Base-by-base conservation (phyloP, 2,797 vertebrate genomes). In the Galago senegalensis region DNA sequence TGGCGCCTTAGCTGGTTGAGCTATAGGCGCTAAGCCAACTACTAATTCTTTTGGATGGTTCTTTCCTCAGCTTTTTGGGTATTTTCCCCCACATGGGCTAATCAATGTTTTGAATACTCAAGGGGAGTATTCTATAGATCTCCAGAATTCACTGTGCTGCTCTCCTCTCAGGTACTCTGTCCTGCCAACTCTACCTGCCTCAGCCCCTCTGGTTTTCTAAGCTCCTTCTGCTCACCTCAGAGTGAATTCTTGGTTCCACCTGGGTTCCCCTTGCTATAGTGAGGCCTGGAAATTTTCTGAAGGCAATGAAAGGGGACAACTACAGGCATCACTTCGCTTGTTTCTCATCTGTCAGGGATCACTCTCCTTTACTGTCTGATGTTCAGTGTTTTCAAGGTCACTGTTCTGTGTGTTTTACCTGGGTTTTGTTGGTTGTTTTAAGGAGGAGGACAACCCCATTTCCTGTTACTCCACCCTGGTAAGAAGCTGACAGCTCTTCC, bases 211-310 rank as follows among this genome's bases (percentile, higher is more conserved):
- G 37, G 6, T 87, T 27, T 79, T 49, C 7, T 27, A 58, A 70
- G 21, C 1, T 58, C 34, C 63, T 75, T 83, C 17, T 43, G 37
- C 21, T 79, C 56, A 87, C 49, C 37, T 56, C n/a, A 56, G 16
- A 4, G 8, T n/a, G 23, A 73, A 76, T 12, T 12, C 63, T 34
- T 27, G 43, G 79, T 60, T 46, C 67, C 8, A 4, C 49, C 34
- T 77, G 40, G 21, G 8, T 53, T 25, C 17, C 9, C 76, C 14
- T 4, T 25, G 60, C 20, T 69, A 18, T n/a, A 53, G 1, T n/a
- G n/a, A 34, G 43, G 80, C 21, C 56, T 79, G 34, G 37, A 84
- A 83, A 92, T 14, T 73, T 53, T 76, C 89, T 76, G 56, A 93
- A 65, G 20, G 53, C 43, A 53, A 13, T 7, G 61, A 88, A 61